Conservation (phyloP, 35 echinoderm and acorn worm species). For the Ophiothrix spiculata region DNA sequence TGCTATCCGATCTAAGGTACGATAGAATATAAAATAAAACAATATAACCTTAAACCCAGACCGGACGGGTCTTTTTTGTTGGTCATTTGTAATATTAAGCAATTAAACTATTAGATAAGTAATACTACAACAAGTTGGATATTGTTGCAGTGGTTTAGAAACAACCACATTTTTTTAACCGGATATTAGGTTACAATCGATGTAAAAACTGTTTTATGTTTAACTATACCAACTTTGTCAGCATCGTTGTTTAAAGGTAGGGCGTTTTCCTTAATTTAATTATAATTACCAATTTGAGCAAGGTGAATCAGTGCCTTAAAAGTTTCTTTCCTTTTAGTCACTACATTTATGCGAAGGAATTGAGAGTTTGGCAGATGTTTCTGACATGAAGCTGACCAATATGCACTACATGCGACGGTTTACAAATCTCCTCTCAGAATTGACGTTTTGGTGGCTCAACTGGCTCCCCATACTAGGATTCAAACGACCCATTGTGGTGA, state of each 20-base stretch:
- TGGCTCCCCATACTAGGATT: slow-evolving; percentile 56
- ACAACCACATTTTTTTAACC: too few species aligned
- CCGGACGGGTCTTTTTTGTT: too few species aligned
- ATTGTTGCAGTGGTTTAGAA: too few species aligned
- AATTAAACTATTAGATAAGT: too few species aligned
- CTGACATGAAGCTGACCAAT: slow-evolving; percentile 18
- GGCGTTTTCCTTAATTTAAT: neutral
- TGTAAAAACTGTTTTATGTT: neutral
- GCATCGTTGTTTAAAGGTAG: neutral
- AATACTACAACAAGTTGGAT: too few species aligned
- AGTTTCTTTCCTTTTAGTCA: neutral
- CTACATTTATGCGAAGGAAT: slow-evolving; percentile 16
- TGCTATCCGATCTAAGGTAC: slow-evolving; percentile 66
- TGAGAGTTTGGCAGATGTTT: neutral
- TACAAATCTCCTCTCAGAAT: slow-evolving; percentile 51
- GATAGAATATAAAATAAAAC: too few species aligned
- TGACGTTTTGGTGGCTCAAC: slow-evolving; percentile 54
- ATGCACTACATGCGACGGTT: slow-evolving; percentile 48
- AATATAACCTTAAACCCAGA: too few species aligned
- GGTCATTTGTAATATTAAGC: too few species aligned
- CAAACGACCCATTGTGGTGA: slow-evolving; percentile 53
- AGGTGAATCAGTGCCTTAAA: neutral
- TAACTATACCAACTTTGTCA: neutral
- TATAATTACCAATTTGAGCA: neutral
- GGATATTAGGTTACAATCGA: too few species aligned